Evolutionary conservation across 2,888 invertebrate species (phyloP), one percentile per base, ranked within the genome.

Genomic region (Drosophila flavopinicola): DNA sequence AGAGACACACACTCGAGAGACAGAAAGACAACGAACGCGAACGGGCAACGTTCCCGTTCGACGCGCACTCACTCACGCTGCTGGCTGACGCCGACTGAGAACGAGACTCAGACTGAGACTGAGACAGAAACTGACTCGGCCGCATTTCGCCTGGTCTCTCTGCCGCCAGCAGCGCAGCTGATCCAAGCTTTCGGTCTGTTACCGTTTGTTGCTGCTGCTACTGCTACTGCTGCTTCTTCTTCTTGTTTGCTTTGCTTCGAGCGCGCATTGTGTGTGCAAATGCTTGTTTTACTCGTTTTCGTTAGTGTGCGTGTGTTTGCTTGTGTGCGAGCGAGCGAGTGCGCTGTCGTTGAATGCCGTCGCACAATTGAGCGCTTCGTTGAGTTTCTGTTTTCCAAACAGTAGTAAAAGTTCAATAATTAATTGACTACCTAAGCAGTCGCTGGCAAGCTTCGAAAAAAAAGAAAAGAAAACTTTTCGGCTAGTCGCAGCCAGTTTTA

Each of bases 371-470:
- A 76, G 75, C 71, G 60, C 53, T 65, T 57, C 67, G 67, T 33
- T 41, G 48, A 75, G 78, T 74, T 65, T 68, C 38, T 61, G 69
- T 61, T 69, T 74, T 49, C 60, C 60, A 82, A 78, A 60, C 75
- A 67, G 83, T 82, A 78, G 85, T 85, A 85, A 82, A 85, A 87
- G 83, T 87, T 78, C 64, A 85, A 82, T 82, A 87, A 82, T 72
- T 85, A 87, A 82, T 84, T 87, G 59, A 67, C 66, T 66, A 51
- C 77, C 68, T 66, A 54, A 59, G 64, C 69, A 66, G 78, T 54
- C 59, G 58, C 39, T 44, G 57, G 58, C 51, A 10, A 35, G 57
- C 51, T 20, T 56, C 47, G 35, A 35, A 17, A 29, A 7, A 29
- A 29, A 29, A 23, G 20, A 38, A 44, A 15, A 37, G 39, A 38